Conservation (phyloP, 2,888 invertebrate genomes). For the Allophyes oxyacanthae region DNA sequence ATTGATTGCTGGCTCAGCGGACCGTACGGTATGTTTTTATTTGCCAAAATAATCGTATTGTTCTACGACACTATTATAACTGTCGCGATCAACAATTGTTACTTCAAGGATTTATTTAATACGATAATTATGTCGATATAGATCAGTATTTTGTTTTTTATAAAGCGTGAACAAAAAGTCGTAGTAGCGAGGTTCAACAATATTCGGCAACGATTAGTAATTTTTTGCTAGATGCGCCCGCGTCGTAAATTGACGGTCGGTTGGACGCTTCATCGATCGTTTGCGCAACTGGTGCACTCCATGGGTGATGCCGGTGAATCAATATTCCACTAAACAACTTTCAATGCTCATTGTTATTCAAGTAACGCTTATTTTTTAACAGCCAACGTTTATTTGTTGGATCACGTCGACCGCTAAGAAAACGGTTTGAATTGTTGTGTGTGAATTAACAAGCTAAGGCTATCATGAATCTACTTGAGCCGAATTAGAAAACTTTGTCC, state of each 20-base stretch:
- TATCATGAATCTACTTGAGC: too few relatives aligned
- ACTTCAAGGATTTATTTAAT: constrained; percentile 41
- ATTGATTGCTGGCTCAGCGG: constrained; percentile 42
- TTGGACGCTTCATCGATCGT: too few relatives aligned
- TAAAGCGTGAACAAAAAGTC: constrained; percentile 12
- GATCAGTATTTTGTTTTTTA: constrained; percentile 38
- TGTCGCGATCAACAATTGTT: constrained; percentile 16
- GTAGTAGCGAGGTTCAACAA: neutral
- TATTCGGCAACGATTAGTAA: neutral
- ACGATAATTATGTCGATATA: constrained; percentile 31
- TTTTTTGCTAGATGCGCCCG: neutral
- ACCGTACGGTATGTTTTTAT: constrained; percentile 31
- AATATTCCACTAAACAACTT: constrained; percentile 28
- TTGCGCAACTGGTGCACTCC: constrained; percentile 10
- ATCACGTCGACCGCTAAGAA: neutral
- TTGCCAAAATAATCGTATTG: constrained; percentile 26
- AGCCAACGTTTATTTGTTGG: constrained; percentile 1
- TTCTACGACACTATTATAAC: constrained; percentile 16
- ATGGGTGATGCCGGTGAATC: constrained; percentile 18
- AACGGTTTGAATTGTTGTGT: too few relatives aligned
- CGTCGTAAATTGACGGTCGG: too few relatives aligned
- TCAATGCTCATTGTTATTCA: constrained; percentile 33
- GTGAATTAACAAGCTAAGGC: too few relatives aligned
- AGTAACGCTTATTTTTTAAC: constrained; percentile 10
- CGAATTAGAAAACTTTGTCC: too few relatives aligned